Percentiles rank a stretch among this genome's conserved stretches.
Conservation (phyloP, 2,888 invertebrate genomes). For the Cosmopolites sordidus region DNA sequence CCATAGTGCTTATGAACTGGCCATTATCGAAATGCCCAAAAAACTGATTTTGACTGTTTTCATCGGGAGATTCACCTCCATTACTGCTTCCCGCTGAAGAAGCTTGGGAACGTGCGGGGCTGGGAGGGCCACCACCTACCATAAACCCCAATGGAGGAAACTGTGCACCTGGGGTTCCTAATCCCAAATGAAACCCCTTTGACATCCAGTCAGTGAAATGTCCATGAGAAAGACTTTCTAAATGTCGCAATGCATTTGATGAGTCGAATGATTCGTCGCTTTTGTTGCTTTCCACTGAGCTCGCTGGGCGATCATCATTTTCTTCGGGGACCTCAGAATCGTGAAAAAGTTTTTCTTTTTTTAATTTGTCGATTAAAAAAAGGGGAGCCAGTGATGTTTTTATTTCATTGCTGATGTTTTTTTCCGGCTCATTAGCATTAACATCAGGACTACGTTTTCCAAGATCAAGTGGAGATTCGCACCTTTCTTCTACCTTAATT, state of each 20-base stretch:
- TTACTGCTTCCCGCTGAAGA: constrained; percentile 57
- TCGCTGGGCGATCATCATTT: constrained; percentile 49
- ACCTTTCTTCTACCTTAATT: constrained; percentile 31
- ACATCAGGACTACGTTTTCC: constrained; percentile 50
- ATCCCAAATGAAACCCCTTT: constrained; percentile 45
- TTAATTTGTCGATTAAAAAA: constrained; percentile 46
- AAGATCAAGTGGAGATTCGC: constrained; percentile 46
- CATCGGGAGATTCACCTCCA: constrained; percentile 57
- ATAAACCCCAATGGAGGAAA: constrained; percentile 50
- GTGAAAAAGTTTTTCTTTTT: constrained; percentile 44
- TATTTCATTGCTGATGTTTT: constrained; percentile 41
- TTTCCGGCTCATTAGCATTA: constrained; percentile 47
- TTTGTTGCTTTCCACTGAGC: constrained; percentile 55
- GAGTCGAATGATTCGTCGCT: constrained; percentile 60
- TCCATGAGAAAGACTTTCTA: constrained; percentile 77
- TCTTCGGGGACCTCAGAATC: constrained; percentile 41
- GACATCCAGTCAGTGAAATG: constrained; percentile 60
- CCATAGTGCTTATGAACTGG: constrained; percentile 67
- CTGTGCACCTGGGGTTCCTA: constrained; percentile 44
- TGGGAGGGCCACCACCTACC: constrained; percentile 55
- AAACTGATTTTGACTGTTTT: constrained; percentile 58
- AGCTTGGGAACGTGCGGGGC: constrained; percentile 58
- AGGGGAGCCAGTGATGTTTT: constrained; percentile 48
- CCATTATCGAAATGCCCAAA: constrained; percentile 72
- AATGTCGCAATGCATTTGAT: constrained; percentile 68